Conservation (phyloP, 2,888 invertebrate species). For the Platypus cylindrus region DNA sequence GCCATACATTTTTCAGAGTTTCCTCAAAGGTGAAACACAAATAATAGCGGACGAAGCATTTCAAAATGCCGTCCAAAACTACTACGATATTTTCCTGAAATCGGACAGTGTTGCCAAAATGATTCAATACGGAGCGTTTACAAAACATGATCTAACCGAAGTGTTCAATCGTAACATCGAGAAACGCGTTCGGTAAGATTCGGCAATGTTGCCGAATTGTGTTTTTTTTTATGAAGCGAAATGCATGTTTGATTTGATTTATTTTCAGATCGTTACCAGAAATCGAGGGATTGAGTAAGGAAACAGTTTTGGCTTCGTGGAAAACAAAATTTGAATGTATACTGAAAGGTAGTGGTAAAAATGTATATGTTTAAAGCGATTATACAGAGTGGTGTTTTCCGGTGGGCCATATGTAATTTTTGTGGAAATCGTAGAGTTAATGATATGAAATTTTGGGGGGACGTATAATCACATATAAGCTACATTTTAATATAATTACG, state of each 20-base stretch:
- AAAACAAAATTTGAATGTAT: conserved; percentile 99
- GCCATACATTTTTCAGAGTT: conserved; percentile 48
- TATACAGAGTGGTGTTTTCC: too few species aligned
- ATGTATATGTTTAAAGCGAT: too few species aligned
- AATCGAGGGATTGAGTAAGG: conserved; percentile 98
- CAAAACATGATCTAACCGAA: conserved; percentile 96
- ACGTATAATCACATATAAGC: too few species aligned
- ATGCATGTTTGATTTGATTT: background rate
- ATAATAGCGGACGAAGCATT: conserved; percentile 97
- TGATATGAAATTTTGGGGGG: background rate
- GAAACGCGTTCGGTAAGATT: conserved; percentile 87
- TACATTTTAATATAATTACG: too few species aligned
- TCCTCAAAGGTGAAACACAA: conserved; percentile 96
- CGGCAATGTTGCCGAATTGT: too few species aligned
- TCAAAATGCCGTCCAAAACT: conserved; percentile 95
- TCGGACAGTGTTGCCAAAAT: conserved; percentile 93
- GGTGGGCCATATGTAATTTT: too few species aligned
- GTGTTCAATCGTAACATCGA: conserved; percentile 97
- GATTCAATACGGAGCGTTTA: conserved; percentile 96
- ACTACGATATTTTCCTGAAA: conserved; percentile 90
- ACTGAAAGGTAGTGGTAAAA: conserved; percentile 80
- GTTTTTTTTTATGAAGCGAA: too few species aligned
- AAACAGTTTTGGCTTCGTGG: conserved; percentile 97
- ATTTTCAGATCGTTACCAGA: conserved; percentile 83
- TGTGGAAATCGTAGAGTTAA: too few species aligned